Percentiles rank a stretch among this genome's conserved stretches.
These are phyloP conservation scores for Corythornis cristatus DNA, from an alignment of 2,113 vertebrate genomes.

Conservation along the genomic window DNA sequence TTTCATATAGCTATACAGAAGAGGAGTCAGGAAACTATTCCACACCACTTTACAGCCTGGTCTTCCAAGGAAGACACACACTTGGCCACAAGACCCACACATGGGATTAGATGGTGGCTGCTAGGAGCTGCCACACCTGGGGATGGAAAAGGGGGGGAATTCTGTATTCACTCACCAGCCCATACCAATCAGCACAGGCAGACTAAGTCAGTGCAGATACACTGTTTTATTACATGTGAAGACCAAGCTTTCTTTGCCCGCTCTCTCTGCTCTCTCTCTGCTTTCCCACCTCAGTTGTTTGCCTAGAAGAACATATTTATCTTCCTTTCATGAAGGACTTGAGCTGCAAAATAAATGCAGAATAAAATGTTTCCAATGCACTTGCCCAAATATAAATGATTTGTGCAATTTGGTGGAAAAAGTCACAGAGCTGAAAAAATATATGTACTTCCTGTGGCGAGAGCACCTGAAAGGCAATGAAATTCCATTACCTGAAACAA, in stretches of 20 bases:
- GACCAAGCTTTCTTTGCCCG: background rate
- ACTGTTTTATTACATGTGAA: background rate
- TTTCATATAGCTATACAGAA: background rate
- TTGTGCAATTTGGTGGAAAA: conserved; percentile 43
- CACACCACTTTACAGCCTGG: background rate
- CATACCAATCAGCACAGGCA: background rate
- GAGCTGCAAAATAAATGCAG: conserved; percentile 27
- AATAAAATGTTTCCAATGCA: conserved; percentile 40
- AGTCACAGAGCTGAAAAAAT: conserved; percentile 55
- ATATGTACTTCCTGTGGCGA: conserved; percentile 42
- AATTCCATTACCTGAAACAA: conserved; percentile 34
- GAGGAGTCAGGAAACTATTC: background rate
- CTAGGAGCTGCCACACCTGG: background rate
- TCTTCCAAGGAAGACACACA: background rate
- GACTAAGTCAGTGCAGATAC: background rate
- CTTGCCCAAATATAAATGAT: conserved; percentile 50
- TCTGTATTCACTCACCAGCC: background rate
- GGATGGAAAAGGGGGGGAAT: background rate
- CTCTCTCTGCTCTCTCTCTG: background rate
- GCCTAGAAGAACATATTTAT: background rate
- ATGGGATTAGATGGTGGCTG: background rate
- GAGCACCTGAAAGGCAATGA: conserved; percentile 57
- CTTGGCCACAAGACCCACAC: background rate
- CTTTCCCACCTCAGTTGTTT: background rate
- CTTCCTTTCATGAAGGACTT: background rate